Base-by-base conservation (phyloP, 2,888 invertebrate genomes). In the Tachina grossa region DNA sequence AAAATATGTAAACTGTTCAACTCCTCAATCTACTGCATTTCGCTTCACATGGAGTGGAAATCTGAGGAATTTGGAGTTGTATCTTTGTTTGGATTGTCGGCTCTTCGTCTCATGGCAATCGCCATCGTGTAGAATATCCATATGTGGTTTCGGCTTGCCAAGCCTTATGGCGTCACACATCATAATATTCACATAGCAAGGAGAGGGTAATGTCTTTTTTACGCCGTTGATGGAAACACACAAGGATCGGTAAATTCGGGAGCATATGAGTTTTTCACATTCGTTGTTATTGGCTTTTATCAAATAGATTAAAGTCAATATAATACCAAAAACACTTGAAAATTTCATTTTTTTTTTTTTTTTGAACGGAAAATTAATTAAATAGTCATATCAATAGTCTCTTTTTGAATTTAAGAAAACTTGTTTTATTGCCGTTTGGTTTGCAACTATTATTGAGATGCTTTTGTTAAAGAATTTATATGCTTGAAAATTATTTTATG, bases 201-300 rank as follows among this genome's bases (percentile, higher is more conserved):
- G 69, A 1, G 82, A 84, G 0, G 86, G 55, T 16, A 83, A 31
- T 39, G 86, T 84, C 0, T n/a, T 57, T 19, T 53, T 13, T 31
- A 66, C 47, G 14, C 81, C 87, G 66, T 87, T 66, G 11, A 84
- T n/a, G 0, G 63, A 49, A n/a, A 76, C 74, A 66, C 88, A 88
- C 10, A 87, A 55, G 0, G 86, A 81, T 4, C 55, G 45, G 68
- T 85, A 85, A 8, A 87, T 79, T 1, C 84, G 82, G 1, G 81
- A 45, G 39, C 88, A 88, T 1, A 65, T 9, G 0, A 31, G 47
- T 39, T 85, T 63, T 10, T 47, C 16, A 51, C 87, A 87, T 1
- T 55, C 16, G 5, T 41, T 16, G 11, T n/a, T n/a, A 6, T 31
- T 13, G 1, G 66, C 55, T 57, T 47, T 49, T 2, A 47, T 57